A percentile compares a stretch with the other conserved stretches of the same genome.
Evolutionary conservation across 1,140 invertebrate species (phyloP).

Genomic region (Zeugodacus cucurbitae): DNA sequence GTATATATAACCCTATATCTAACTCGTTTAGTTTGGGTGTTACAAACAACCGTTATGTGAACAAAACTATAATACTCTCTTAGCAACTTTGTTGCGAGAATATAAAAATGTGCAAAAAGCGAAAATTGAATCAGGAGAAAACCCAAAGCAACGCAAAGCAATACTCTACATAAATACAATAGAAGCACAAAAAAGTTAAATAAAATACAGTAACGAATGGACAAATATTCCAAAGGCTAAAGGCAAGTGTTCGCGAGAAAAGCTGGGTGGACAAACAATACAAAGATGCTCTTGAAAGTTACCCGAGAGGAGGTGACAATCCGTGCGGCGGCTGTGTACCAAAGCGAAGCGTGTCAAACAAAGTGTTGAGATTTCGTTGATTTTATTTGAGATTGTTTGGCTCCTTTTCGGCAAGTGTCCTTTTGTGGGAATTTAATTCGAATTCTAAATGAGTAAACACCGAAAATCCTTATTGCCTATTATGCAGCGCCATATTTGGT

Average conservation of each 20-base stretch:
- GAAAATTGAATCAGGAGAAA: constrained; percentile 2
- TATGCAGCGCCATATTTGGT: neutral
- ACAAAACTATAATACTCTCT: too few relatives aligned
- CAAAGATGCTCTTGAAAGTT: neutral
- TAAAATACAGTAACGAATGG: neutral
- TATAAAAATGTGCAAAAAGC: neutral
- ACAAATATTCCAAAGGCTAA: neutral
- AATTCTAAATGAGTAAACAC: neutral
- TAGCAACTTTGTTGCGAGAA: too few relatives aligned
- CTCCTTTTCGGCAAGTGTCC: neutral
- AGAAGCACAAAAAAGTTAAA: neutral
- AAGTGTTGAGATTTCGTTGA: neutral
- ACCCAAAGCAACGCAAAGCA: neutral
- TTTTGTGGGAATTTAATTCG: neutral
- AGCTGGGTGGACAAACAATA: neutral
- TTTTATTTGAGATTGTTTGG: neutral
- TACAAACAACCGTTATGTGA: too few relatives aligned
- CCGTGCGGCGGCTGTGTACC: neutral
- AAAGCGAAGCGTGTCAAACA: neutral
- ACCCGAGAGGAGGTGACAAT: neutral
- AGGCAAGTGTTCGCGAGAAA: neutral
- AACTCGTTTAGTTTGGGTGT: too few relatives aligned
- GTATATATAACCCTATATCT: too few relatives aligned
- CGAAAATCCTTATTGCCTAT: neutral
- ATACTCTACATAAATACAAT: neutral